Evolutionary conservation across 2,113 vertebrate species (phyloP).

Genomic region (Coracopsis vasa): DNA sequence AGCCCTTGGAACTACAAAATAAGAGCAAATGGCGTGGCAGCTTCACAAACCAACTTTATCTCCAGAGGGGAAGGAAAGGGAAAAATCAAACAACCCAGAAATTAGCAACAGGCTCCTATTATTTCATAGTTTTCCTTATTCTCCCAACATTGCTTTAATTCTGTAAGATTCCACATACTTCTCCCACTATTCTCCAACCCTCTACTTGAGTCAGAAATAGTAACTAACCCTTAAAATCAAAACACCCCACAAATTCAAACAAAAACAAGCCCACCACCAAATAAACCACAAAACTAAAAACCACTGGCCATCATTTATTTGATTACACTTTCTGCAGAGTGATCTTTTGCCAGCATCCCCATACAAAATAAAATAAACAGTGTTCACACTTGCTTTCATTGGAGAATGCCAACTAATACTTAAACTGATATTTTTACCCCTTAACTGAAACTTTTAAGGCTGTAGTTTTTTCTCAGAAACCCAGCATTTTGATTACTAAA

Average conservation of each 20-base stretch:
- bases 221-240: neutral
- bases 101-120: neutral
- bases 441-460: neutral
- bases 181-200: neutral
- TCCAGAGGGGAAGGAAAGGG: neutral
- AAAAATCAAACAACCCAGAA: neutral
- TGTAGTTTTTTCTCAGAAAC: neutral
- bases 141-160: neutral
- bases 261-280: neutral
- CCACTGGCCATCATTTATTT: rapidly evolving
- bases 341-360: neutral
- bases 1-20: neutral
- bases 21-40: neutral
- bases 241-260: neutral
- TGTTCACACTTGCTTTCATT: neutral
- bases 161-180: neutral
- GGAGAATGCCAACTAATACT: neutral
- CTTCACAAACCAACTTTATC: neutral
- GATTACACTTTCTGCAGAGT: neutral
- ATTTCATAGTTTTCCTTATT: neutral
- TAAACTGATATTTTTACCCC: neutral
- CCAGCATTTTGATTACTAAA: neutral
- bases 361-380: neutral
- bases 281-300: neutral
- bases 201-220: neutral